These are phyloP conservation scores for Parnassius mnemosyne DNA, from an alignment of 2,888 invertebrate genomes.

Conservation along the genomic window DNA sequence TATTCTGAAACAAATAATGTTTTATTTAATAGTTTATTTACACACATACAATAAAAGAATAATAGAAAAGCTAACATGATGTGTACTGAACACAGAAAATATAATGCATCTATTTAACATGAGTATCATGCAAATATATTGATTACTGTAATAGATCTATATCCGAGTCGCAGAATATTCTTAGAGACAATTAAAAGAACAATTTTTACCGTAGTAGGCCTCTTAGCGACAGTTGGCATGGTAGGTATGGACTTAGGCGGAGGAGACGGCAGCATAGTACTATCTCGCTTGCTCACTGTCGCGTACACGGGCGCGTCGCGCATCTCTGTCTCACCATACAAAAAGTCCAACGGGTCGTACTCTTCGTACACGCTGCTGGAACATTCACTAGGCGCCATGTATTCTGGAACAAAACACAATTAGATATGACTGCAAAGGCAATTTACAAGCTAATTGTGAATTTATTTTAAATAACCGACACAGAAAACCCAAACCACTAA, in stretches of 20 bases:
- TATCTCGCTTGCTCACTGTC: slow-evolving; percentile 62
- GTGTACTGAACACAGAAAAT: too few relatives aligned
- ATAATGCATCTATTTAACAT: too few relatives aligned
- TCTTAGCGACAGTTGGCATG: slow-evolving; percentile 58
- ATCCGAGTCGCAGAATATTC: too few relatives aligned
- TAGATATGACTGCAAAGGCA: not conserved
- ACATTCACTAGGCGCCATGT: slow-evolving; percentile 64
- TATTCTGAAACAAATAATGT: slow-evolving; percentile 62
- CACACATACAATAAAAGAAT: too few relatives aligned
- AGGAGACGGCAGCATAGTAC: slow-evolving; percentile 62
- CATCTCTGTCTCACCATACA: slow-evolving; percentile 75
- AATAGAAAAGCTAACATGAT: too few relatives aligned
- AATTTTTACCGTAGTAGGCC: slow-evolving; percentile 65
- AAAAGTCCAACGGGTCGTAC: slow-evolving; percentile 73
- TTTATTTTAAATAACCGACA: too few relatives aligned
- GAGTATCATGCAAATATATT: too few relatives aligned
- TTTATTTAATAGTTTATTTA: too few relatives aligned
- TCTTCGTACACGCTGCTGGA: slow-evolving; percentile 72
- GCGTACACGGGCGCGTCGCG: slow-evolving; percentile 71
- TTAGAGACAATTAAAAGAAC: too few relatives aligned
- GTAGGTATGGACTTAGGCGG: slow-evolving; percentile 69
- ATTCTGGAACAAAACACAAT: slow-evolving; percentile 44
- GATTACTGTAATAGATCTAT: too few relatives aligned
- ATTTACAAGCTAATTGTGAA: not conserved
- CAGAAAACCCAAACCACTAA: too few relatives aligned